Evolutionary conservation across 2,113 vertebrate species (phyloP).

Genomic region (Miniopterus natalensis): DNA sequence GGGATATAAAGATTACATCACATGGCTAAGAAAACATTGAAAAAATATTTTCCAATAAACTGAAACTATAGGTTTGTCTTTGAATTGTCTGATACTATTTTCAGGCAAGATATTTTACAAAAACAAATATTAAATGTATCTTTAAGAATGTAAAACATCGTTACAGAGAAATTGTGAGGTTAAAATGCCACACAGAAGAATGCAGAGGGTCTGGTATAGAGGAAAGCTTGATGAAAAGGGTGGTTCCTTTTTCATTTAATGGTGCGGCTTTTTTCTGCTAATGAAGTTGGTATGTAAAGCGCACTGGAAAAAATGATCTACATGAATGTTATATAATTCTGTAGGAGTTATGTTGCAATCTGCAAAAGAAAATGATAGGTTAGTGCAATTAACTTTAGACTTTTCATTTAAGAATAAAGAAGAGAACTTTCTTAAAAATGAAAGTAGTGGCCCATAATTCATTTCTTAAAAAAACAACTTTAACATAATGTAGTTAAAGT

Average conservation of each 20-base stretch:
- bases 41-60: constrained; percentile 64
- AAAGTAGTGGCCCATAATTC: constrained; percentile 70
- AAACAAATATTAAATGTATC: constrained; percentile 81
- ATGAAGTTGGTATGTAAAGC: constrained; percentile 78
- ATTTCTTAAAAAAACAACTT: constrained; percentile 73
- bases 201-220: constrained; percentile 71
- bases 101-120: constrained; percentile 79
- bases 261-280: constrained; percentile 73
- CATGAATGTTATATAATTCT: constrained; percentile 53
- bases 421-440: constrained; percentile 78
- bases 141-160: constrained; percentile 77
- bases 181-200: constrained; percentile 79
- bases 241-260: constrained; percentile 76
- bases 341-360: constrained; percentile 57
- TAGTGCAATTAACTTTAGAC: constrained; percentile 78
- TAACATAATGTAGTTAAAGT: constrained; percentile 75
- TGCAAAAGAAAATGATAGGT: constrained; percentile 78
- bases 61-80: constrained; percentile 77
- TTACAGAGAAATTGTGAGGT: constrained; percentile 81
- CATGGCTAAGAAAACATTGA: constrained; percentile 65
- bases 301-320: constrained; percentile 11
- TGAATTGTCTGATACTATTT: constrained; percentile 63
- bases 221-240: constrained; percentile 47
- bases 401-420: constrained; percentile 76
- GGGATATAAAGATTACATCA: background rate